These are phyloP conservation scores for Zingel zingel DNA, from an alignment of 2,113 vertebrate genomes.

Conservation along the genomic window DNA sequence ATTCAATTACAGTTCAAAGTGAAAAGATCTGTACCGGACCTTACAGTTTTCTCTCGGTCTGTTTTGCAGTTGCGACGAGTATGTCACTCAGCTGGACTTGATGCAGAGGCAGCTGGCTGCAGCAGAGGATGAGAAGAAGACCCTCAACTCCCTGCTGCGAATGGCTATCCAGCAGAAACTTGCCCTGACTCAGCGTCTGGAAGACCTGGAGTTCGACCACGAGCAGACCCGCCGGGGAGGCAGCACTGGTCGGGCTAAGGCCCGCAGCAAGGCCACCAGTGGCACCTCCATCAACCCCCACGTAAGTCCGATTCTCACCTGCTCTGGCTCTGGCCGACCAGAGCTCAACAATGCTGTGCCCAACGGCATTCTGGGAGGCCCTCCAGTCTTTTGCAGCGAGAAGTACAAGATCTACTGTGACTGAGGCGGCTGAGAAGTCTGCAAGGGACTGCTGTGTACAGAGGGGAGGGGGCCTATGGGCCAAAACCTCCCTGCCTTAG, in stretches of 20 bases:
- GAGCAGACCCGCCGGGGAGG: conserved; percentile 93
- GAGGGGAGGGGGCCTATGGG: conserved; percentile 63
- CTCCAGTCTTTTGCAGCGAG: conserved; percentile 92
- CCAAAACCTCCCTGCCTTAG: conserved; percentile 76
- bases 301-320: conserved; percentile 94
- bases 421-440: conserved; percentile 76
- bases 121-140: conserved; percentile 99
- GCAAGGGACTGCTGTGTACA: conserved; percentile 79
- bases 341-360: conserved; percentile 80
- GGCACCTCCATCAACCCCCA: conserved; percentile 84
- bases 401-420: conserved; percentile 99
- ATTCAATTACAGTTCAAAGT: background rate
- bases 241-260: conserved; percentile 86
- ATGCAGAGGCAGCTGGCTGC: conserved; percentile 98
- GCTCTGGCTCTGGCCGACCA: conserved; percentile 83
- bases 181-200: conserved; percentile 96
- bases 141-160: conserved; percentile 95
- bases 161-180: conserved; percentile 99
- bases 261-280: conserved; percentile 61
- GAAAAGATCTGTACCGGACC: background rate
- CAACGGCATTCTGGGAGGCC: conserved; percentile 86
- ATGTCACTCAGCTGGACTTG: conserved; percentile 96
- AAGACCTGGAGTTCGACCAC: conserved; percentile 94
- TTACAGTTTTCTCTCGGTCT: background rate
- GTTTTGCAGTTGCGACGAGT: conserved; percentile 92